Evolutionary conservation across 2,113 vertebrate species (phyloP).

Genomic region (Ptilorrhoa leucosticta): DNA sequence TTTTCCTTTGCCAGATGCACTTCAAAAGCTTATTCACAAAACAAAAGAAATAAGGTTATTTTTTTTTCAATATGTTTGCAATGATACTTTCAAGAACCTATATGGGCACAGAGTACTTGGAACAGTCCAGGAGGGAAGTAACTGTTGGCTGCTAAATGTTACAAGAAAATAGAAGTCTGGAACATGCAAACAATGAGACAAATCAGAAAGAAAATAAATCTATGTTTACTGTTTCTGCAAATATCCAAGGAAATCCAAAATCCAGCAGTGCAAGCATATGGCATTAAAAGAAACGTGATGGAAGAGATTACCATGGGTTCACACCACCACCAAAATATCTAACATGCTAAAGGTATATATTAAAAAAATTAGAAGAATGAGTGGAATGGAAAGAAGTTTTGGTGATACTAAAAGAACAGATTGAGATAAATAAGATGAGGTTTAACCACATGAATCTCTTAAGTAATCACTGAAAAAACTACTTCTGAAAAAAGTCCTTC

Average conservation of each 20-base stretch:
- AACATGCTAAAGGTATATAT: neutral
- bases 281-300: slow-evolving; percentile 1
- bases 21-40: slow-evolving; percentile 18
- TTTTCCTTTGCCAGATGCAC: neutral
- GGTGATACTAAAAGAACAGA: neutral
- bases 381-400: neutral
- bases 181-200: neutral
- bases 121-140: neutral
- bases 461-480: neutral
- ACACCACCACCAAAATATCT: neutral
- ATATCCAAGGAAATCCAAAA: slow-evolving; percentile 30
- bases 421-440: neutral
- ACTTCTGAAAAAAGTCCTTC: too few species aligned
- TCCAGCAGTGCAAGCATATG: slow-evolving; percentile 10
- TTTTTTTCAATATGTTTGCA: neutral
- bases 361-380: neutral
- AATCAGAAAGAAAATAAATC: neutral
- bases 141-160: neutral
- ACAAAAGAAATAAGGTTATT: neutral
- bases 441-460: neutral
- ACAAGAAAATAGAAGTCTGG: neutral
- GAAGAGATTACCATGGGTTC: neutral
- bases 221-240: neutral
- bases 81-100: neutral
- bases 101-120: neutral